phyloP scores from a whole-genome alignment of 2,888 invertebrate species.

The Ennomos fuscantarius region DNA sequence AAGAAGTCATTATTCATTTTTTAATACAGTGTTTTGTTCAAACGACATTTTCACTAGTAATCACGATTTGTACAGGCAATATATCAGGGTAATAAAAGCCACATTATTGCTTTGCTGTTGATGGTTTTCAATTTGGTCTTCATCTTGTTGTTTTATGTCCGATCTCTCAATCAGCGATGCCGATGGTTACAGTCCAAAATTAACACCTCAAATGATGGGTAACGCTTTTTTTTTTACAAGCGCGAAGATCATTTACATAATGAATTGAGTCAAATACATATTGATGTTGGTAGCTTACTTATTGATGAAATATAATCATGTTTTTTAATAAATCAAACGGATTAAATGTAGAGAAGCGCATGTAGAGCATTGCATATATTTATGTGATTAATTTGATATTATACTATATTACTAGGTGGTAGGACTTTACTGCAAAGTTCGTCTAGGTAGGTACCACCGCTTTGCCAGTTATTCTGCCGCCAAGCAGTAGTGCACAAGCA shows the following conservation, averaged over 20 bases:
- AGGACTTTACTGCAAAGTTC: no score
- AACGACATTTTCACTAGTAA: conserved; percentile 84
- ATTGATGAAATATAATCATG: conserved; percentile 10
- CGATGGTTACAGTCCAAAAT: conserved; percentile 39
- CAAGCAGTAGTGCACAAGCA: no score
- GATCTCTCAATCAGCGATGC: conserved; percentile 52
- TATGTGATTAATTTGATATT: no score
- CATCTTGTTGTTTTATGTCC: conserved; percentile 57
- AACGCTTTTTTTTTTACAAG: conserved; percentile 43
- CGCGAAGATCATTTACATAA: conserved; percentile 41
- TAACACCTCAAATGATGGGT: conserved; percentile 42
- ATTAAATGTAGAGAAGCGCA: not conserved
- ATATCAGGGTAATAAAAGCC: conserved; percentile 78
- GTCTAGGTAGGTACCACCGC: no score
- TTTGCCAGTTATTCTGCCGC: no score
- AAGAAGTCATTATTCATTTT: conserved; percentile 84
- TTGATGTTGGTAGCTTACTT: conserved; percentile 1
- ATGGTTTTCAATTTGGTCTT: conserved; percentile 82
- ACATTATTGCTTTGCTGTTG: conserved; percentile 69
- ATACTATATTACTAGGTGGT: no score
- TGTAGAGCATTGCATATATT: no score
- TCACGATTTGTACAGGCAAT: conserved; percentile 80
- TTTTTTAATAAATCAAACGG: conserved; percentile 2
- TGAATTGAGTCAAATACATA: conserved; percentile 32
- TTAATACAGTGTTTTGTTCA: conserved; percentile 83